These are phyloP conservation scores for Crossoptilon crossoptilon DNA, from an alignment of 2,797 vertebrate species.

Conservation along the genomic window DNA sequence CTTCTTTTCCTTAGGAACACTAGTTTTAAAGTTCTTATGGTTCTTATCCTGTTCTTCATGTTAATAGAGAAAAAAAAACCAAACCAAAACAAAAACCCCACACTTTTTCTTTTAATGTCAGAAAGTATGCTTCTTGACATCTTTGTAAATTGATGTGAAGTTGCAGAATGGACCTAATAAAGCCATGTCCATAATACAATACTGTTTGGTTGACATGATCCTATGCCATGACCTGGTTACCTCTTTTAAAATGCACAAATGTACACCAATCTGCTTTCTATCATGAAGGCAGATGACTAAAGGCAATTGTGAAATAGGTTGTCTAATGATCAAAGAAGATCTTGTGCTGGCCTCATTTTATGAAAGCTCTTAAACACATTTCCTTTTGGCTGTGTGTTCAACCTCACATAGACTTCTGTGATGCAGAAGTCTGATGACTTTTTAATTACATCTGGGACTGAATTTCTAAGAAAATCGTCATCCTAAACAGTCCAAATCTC, in stretches of 20 bases:
- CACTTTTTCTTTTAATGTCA: background rate
- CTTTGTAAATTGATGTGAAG: background rate
- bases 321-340: constrained; percentile 52
- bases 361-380: constrained; percentile 65
- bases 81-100: too few species aligned
- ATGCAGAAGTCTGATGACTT: constrained; percentile 31
- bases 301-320: constrained; percentile 58
- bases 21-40: background rate
- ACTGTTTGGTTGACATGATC: background rate
- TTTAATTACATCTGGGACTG: constrained; percentile 54
- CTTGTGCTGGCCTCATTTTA: background rate
- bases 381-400: constrained; percentile 42
- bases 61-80: background rate
- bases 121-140: background rate
- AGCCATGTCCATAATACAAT: background rate
- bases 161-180: background rate
- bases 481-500: constrained; percentile 46
- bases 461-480: constrained; percentile 53
- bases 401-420: constrained; percentile 28
- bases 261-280: constrained; percentile 30
- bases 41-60: background rate
- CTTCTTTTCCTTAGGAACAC: background rate
- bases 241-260: background rate
- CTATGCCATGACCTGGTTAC: background rate
- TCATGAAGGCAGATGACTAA: constrained; percentile 56